Base-by-base conservation (phyloP, 2,797 vertebrate genomes). In the Phataginus tetradactyla region DNA sequence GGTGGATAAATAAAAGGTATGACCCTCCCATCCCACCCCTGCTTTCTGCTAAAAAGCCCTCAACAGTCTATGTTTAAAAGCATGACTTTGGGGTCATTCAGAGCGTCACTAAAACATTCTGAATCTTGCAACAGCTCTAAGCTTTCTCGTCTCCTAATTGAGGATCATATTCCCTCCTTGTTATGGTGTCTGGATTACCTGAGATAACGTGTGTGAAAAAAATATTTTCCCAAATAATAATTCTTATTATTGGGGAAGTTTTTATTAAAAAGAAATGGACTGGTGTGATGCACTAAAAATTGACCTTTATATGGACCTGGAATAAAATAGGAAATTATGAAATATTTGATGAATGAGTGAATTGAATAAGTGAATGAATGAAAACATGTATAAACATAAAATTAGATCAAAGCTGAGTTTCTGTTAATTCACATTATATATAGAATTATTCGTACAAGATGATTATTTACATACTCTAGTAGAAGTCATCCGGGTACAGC, bases 251-350 rank as follows among this genome's bases (percentile, higher is more conserved):
- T 34, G 32, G 12, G 32, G 1, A 53, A 51, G 29, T 79, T 89
- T 89, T 77, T 92, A 72, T 51, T 23, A 49, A 95, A 89, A 75
- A 86, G 14, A 97, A 55, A 74, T 39, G 5, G 20, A 68, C 23
- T 88, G 18, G 6, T 12, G 42, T 42, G 13, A n/a, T 75, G 9
- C 7, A 61, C 7, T 71, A 79, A 72, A 37, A 39, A 4, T 37
- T 91, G 39, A 84, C 11, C 20, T 92, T 88, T 80, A n/a, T 7
- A 27, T 77, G 8, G 11, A 1, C 42, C 42, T 34, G 6, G 1
- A 4, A 23, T 20, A 69, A 45, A 68, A 12, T 13, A n/a, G 23
- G 18, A 49, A 4, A 68, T 18, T 37, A 86, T 55, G 20, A 86
- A 86, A 51, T 91, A 71, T 25, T 69, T 86, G 3, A 51, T 66